phyloP scores from a whole-genome alignment of 2,113 vertebrate species.

The Perca fluviatilis region DNA sequence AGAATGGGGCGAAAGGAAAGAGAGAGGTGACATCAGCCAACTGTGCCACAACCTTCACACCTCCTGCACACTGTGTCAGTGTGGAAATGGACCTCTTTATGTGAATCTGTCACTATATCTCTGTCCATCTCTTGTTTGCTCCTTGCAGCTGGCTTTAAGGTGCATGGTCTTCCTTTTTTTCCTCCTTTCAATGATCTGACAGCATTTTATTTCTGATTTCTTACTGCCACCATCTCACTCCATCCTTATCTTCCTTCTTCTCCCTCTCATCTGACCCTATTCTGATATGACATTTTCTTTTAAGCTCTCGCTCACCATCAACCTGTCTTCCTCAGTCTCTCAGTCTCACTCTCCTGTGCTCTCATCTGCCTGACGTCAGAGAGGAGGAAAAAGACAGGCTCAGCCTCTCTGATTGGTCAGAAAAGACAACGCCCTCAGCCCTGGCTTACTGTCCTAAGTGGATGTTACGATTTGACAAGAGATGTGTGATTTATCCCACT shows the following conservation, averaged over 20 bases:
- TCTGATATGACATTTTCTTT: conserved; percentile 13
- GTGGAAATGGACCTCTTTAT: conserved; percentile 37
- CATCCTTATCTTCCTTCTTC: not conserved
- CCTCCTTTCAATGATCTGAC: conserved; percentile 6
- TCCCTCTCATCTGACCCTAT: conserved; percentile 37
- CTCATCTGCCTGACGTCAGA: conserved; percentile 59
- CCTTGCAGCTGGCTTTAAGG: not conserved
- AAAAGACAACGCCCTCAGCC: conserved; percentile 62
- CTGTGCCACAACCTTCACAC: conserved; percentile 47
- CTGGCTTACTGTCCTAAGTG: conserved; percentile 20
- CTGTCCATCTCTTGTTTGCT: not conserved
- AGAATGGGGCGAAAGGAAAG: not conserved
- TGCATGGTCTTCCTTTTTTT: not conserved
- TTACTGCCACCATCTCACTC: not conserved
- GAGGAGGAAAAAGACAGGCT: conserved; percentile 25
- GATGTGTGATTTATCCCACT: conserved; percentile 29
- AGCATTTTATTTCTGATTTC: not conserved
- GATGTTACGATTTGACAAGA: conserved; percentile 13
- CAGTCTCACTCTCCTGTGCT: conserved; percentile 32
- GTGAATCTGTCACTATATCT: conserved; percentile 25
- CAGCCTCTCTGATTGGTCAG: conserved; percentile 62
- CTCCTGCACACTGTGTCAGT: conserved; percentile 41
- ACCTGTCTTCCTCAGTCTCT: conserved; percentile 17
- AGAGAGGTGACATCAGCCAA: conserved; percentile 53
- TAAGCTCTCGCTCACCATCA: conserved; percentile 21